These are phyloP conservation scores for Choloepus didactylus DNA, from an alignment of 2,797 vertebrate genomes.

Conservation along the genomic window DNA sequence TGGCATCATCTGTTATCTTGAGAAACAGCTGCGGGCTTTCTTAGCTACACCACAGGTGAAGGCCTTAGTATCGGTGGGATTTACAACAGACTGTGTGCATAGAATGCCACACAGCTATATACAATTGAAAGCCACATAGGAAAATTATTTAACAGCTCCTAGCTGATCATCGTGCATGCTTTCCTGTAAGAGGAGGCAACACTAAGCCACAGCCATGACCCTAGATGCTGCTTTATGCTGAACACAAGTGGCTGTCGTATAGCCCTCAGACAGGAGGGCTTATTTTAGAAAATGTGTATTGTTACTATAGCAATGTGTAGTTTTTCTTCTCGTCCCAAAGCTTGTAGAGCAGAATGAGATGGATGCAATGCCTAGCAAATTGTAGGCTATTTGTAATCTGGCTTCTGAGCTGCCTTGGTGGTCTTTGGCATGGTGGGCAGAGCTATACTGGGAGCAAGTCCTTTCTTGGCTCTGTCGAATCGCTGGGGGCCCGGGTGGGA, in stretches of 20 bases:
- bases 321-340: conserved; percentile 2
- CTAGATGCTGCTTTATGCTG: conserved; percentile 50
- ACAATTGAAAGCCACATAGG: conserved; percentile 64
- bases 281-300: conserved; percentile 64
- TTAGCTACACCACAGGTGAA: too few species aligned
- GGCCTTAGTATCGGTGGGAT: background rate
- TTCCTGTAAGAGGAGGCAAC: conserved; percentile 3
- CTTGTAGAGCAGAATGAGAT: conserved; percentile 38
- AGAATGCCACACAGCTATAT: conserved; percentile 55
- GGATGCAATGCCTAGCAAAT: conserved; percentile 44
- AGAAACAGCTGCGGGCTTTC: background rate
- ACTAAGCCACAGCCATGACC: background rate
- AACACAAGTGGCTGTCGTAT: conserved; percentile 12
- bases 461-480: conserved; percentile 43
- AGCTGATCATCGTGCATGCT: conserved; percentile 55
- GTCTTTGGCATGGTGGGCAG: conserved; percentile 42
- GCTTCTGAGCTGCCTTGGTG: background rate
- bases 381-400: conserved; percentile 56
- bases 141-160: conserved; percentile 65
- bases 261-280: conserved; percentile 34
- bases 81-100: conserved; percentile 21
- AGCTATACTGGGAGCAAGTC: background rate
- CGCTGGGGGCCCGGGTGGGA: background rate
- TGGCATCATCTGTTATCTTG: background rate
- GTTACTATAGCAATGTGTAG: background rate